Percentiles rank a stretch among this genome's conserved stretches.
phyloP scores from a whole-genome alignment of 2,888 invertebrate genomes.

The Campopleginae sp. region DNA sequence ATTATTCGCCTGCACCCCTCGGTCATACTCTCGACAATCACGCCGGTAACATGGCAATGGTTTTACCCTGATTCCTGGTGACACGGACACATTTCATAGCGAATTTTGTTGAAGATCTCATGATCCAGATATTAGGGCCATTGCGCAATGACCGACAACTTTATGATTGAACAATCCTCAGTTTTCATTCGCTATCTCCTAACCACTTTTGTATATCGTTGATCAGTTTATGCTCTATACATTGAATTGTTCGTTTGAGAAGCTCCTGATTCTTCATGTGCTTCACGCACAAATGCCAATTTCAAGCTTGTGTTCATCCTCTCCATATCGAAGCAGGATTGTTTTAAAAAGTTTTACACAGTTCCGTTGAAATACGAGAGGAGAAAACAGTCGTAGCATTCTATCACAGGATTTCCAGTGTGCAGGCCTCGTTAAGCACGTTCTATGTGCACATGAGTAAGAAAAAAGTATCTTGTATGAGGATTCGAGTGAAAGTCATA shows the following conservation, averaged over 20 bases:
- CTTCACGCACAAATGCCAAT: background rate
- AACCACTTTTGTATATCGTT: background rate
- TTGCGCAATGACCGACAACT: constrained; percentile 70
- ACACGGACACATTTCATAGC: background rate
- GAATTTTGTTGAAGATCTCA: constrained; percentile 68
- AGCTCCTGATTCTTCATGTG: too few species aligned
- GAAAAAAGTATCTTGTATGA: background rate
- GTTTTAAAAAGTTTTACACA: background rate
- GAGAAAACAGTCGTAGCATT: background rate
- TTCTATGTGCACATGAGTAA: background rate
- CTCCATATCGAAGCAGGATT: background rate
- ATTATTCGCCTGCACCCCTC: background rate
- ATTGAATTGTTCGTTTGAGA: background rate
- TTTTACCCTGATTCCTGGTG: background rate
- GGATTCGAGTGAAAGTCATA: background rate
- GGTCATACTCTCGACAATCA: background rate
- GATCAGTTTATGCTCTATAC: background rate
- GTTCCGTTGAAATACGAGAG: background rate
- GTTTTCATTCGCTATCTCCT: constrained; percentile 63
- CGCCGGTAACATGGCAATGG: background rate
- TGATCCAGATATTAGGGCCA: constrained; percentile 70
- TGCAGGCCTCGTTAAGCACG: background rate
- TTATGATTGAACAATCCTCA: constrained; percentile 71
- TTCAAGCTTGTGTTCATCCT: background rate
- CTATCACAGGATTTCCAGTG: background rate